phyloP scores from a whole-genome alignment of 2,797 vertebrate species.

The Chelmon rostratus region DNA sequence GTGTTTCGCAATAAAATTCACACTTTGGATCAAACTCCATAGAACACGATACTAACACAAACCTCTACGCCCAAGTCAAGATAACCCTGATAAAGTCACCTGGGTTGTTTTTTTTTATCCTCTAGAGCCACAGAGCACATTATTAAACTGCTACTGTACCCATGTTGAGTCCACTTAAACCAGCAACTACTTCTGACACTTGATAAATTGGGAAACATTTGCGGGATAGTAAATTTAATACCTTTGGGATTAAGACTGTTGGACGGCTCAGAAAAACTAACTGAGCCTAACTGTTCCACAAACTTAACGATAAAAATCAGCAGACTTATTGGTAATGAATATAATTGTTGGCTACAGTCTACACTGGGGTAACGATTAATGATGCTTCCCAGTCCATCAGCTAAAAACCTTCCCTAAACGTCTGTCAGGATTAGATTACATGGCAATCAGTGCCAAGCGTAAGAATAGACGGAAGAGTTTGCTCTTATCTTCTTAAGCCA shows the following conservation, averaged over 20 bases:
- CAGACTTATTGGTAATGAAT: neutral
- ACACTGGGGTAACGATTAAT: neutral
- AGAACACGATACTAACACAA: too few relatives aligned
- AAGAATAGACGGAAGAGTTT: slow-evolving; percentile 19
- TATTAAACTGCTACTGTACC: too few relatives aligned
- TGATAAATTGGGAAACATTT: too few relatives aligned
- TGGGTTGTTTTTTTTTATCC: too few relatives aligned
- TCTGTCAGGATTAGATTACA: slow-evolving; percentile 11
- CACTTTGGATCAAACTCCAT: too few relatives aligned
- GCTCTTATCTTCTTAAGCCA: slow-evolving; percentile 28
- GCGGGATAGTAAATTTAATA: neutral
- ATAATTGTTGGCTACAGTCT: neutral
- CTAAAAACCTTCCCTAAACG: neutral
- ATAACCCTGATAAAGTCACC: too few relatives aligned
- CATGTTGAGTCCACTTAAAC: too few relatives aligned
- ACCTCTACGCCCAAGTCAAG: too few relatives aligned
- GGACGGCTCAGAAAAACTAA: neutral
- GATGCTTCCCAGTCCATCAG: neutral
- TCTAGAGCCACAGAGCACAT: too few relatives aligned
- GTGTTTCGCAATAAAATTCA: too few relatives aligned
- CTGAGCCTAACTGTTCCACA: neutral
- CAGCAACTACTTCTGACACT: too few relatives aligned
- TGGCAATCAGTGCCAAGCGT: neutral
- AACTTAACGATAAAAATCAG: neutral
- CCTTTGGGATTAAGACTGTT: neutral